phyloP scores from a whole-genome alignment of 2,888 invertebrate genomes.

The Dromius quadrimaculatus region DNA sequence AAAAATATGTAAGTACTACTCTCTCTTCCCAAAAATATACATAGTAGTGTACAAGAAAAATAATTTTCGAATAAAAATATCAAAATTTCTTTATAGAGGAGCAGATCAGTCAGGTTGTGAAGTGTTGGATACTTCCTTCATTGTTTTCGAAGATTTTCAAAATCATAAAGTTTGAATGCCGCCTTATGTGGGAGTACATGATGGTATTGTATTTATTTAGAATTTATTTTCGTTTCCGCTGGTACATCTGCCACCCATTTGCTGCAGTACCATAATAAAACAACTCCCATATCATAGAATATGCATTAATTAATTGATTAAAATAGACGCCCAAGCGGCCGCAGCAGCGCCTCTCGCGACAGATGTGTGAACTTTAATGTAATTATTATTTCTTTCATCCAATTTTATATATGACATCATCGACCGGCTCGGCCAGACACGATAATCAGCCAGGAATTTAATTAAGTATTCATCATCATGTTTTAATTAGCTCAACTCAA shows the following conservation, averaged over 20 bases:
- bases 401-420: slow-evolving; percentile 52
- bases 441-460: slow-evolving; percentile 46
- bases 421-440: slow-evolving; percentile 31
- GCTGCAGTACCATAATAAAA: neutral
- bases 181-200: too few relatives aligned
- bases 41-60: too few relatives aligned
- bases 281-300: slow-evolving; percentile 55
- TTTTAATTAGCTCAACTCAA: slow-evolving; percentile 40
- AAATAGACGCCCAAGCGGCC: slow-evolving; percentile 55
- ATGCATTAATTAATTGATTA: slow-evolving; percentile 61
- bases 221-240: slow-evolving; percentile 17
- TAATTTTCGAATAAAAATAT: too few relatives aligned
- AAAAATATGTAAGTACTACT: too few relatives aligned
- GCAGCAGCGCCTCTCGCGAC: slow-evolving; percentile 43
- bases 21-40: too few relatives aligned
- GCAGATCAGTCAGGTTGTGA: too few relatives aligned
- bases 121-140: too few relatives aligned
- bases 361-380: slow-evolving; percentile 48
- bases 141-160: too few relatives aligned
- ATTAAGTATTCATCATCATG: slow-evolving; percentile 49
- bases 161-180: neutral
- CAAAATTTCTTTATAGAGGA: too few relatives aligned
- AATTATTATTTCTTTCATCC: slow-evolving; percentile 52
- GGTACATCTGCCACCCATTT: slow-evolving; percentile 36
- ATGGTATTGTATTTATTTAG: slow-evolving; percentile 24